phyloP scores from a whole-genome alignment of 2,888 invertebrate species.

The Harpagoxenus sublaevis region DNA sequence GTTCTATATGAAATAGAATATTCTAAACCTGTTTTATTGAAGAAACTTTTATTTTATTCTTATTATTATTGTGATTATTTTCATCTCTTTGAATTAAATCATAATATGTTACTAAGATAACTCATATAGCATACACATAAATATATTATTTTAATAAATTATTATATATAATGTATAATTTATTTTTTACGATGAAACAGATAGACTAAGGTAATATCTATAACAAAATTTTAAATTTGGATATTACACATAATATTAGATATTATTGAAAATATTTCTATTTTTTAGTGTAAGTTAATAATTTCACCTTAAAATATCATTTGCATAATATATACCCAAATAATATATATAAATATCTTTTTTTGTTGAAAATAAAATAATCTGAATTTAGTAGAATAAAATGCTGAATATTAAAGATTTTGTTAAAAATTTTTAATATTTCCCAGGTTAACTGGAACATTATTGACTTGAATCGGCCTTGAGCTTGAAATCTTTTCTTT shows the following conservation, averaged over 20 bases:
- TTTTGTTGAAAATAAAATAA: conserved; percentile 1
- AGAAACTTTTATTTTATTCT: conserved; percentile 3
- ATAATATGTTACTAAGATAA: conserved; percentile 22
- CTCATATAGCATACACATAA: neutral
- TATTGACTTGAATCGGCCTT: neutral
- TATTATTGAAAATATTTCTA: neutral
- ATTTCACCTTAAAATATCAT: neutral
- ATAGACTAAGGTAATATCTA: neutral
- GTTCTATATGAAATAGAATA: neutral
- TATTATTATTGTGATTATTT: conserved; percentile 21
- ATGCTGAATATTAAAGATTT: neutral
- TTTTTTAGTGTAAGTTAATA: neutral
- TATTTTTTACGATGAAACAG: neutral
- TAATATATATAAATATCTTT: neutral
- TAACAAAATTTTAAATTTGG: conserved; percentile 9
- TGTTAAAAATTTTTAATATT: neutral
- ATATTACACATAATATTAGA: conserved; percentile 16
- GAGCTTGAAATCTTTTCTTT: neutral
- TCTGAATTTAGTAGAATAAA: neutral
- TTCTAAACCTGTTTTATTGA: conserved; percentile 19
- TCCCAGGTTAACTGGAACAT: neutral
- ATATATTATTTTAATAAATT: conserved; percentile 27
- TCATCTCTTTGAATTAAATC: neutral
- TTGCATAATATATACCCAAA: neutral
- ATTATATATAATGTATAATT: conserved; percentile 10